A percentile compares a stretch with the other conserved stretches of the same genome.
phyloP scores from a whole-genome alignment of 2,888 invertebrate genomes.

The Nasonia oneida region DNA sequence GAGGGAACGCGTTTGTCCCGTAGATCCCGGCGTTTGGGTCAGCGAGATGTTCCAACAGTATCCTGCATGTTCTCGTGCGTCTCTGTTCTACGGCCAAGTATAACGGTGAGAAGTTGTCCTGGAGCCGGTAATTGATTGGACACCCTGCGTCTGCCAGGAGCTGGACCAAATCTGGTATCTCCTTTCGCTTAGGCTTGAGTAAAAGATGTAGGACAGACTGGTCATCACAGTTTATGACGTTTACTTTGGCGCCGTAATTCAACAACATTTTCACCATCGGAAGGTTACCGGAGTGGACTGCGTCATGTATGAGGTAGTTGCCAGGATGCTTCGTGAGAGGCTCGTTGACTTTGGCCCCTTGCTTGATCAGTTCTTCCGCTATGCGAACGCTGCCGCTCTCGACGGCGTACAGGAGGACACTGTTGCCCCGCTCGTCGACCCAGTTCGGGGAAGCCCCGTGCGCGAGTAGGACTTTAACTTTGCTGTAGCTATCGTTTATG shows the following conservation, averaged over 20 bases:
- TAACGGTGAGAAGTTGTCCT: neutral
- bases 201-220: neutral
- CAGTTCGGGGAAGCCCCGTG: neutral
- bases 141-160: neutral
- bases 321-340: neutral
- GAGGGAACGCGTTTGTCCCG: neutral
- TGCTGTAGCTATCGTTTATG: neutral
- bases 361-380: neutral
- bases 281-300: neutral
- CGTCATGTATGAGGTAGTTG: neutral
- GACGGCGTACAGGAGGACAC: neutral
- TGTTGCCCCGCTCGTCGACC: neutral
- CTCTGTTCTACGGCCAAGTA: neutral
- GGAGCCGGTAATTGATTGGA: neutral
- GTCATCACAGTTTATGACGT: neutral
- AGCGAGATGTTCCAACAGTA: neutral
- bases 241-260: neutral
- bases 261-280: neutral
- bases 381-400: neutral
- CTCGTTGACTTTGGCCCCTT: neutral
- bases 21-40: neutral
- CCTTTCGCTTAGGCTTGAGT: neutral
- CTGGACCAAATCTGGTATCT: neutral
- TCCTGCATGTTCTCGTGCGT: neutral
- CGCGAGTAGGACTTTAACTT: neutral